Evolutionary conservation across 2,797 vertebrate genomes (phyloP).

Genomic region (Oreochromis grahami): DNA sequence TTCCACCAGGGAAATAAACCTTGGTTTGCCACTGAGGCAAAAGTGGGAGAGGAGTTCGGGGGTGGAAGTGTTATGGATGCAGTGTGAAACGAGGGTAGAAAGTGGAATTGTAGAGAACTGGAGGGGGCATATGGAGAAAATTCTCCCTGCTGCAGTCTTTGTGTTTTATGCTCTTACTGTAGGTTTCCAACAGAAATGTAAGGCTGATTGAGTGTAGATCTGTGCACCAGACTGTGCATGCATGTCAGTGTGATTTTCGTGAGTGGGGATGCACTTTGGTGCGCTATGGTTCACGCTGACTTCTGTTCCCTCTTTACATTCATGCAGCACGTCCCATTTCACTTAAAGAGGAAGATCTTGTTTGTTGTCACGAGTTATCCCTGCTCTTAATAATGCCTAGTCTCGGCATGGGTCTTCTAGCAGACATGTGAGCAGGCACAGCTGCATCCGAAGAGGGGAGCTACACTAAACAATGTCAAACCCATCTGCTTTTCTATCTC

Average conservation of each 20-base stretch:
- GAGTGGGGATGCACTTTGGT: not conserved
- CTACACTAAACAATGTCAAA: conserved; percentile 52
- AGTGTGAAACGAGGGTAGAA: conserved; percentile 14
- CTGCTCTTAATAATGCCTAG: conserved; percentile 46
- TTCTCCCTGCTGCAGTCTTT: conserved; percentile 19
- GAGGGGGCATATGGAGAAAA: not conserved
- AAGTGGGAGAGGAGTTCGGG: conserved; percentile 28
- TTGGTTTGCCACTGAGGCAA: conserved; percentile 57
- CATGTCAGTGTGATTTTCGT: not conserved
- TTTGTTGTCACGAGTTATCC: conserved; percentile 32
- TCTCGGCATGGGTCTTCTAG: conserved; percentile 50
- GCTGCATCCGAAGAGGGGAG: conserved; percentile 25
- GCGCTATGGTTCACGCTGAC: conserved; percentile 20
- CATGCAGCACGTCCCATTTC: conserved; percentile 25
- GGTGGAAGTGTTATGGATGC: conserved; percentile 28
- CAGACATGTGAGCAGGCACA: conserved; percentile 30
- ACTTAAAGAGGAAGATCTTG: conserved; percentile 37
- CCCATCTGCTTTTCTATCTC: conserved; percentile 54
- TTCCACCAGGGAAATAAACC: conserved; percentile 83
- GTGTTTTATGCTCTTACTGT: conserved; percentile 21
- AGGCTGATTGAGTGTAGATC: conserved; percentile 7
- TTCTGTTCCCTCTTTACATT: conserved; percentile 36
- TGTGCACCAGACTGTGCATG: not conserved
- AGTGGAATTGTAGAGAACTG: conserved; percentile 15
- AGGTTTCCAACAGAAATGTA: conserved; percentile 13